Percentiles rank a stretch among this genome's conserved stretches.
These are phyloP conservation scores for Tragelaphus strepsiceros DNA, from an alignment of 2,113 vertebrate species.

Conservation along the genomic window DNA sequence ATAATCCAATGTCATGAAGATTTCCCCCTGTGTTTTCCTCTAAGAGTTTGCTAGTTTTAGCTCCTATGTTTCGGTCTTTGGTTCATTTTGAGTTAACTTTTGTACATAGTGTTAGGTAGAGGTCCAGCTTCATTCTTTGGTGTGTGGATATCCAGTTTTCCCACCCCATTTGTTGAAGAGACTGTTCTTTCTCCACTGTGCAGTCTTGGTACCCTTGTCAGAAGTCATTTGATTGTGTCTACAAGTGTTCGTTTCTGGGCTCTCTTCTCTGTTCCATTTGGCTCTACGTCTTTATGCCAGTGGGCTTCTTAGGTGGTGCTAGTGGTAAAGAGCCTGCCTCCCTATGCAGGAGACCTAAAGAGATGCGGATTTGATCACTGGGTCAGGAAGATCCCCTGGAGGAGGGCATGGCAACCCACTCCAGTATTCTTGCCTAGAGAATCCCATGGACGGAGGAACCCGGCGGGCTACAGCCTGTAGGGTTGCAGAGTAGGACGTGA, in stretches of 20 bases:
- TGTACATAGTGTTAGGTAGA: neutral
- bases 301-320: neutral
- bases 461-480: neutral
- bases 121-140: neutral
- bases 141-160: neutral
- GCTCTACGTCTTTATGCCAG: neutral
- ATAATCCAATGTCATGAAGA: neutral
- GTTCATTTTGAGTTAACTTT: neutral
- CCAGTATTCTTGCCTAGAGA: neutral
- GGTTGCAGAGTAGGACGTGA: neutral
- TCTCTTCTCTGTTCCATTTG: neutral
- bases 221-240: neutral
- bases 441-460: neutral
- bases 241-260: neutral
- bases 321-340: neutral
- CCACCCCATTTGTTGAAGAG: neutral
- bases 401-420: neutral
- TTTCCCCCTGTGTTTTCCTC: neutral
- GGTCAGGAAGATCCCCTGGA: neutral
- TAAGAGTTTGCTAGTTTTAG: neutral
- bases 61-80: neutral
- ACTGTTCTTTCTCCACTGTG: neutral
- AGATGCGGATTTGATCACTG: neutral
- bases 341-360: neutral
- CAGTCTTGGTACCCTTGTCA: neutral